Conservation (phyloP, 2,797 vertebrate species). For the Propithecus perrieri region DNA sequence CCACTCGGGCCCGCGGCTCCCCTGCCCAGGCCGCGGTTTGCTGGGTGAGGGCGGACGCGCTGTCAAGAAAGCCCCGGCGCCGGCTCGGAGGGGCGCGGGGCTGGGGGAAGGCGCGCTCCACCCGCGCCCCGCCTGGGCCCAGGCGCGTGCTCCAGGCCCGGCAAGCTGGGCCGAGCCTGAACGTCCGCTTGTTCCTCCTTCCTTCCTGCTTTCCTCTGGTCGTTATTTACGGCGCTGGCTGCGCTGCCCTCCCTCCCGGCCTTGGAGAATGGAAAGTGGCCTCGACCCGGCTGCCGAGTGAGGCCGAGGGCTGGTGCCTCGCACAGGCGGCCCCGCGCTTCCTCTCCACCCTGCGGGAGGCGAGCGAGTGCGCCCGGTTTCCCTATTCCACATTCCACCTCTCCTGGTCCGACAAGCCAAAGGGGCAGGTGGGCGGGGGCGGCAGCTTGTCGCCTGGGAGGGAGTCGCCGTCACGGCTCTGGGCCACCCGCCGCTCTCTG, state of each 20-base stretch:
- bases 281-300: neutral
- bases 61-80: conserved; percentile 54
- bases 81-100: neutral
- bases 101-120: neutral
- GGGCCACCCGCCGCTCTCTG: neutral
- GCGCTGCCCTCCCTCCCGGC: neutral
- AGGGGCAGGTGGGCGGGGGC: conserved; percentile 63
- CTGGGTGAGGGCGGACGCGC: conserved; percentile 11
- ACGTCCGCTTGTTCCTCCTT: neutral
- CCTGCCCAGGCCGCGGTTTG: neutral
- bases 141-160: conserved; percentile 47
- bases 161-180: conserved; percentile 16
- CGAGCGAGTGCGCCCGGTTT: neutral
- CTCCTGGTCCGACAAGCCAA: neutral
- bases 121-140: conserved; percentile 50
- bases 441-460: neutral
- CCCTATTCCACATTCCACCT: neutral
- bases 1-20: neutral
- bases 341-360: neutral
- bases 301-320: conserved; percentile 19
- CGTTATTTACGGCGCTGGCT: neutral
- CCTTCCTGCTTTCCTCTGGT: neutral
- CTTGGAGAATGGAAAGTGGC: neutral
- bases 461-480: neutral
- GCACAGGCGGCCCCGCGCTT: neutral